Percentiles rank a stretch among this genome's conserved stretches.
phyloP scores from a whole-genome alignment of 2,888 invertebrate species.

The Troilus luridus region DNA sequence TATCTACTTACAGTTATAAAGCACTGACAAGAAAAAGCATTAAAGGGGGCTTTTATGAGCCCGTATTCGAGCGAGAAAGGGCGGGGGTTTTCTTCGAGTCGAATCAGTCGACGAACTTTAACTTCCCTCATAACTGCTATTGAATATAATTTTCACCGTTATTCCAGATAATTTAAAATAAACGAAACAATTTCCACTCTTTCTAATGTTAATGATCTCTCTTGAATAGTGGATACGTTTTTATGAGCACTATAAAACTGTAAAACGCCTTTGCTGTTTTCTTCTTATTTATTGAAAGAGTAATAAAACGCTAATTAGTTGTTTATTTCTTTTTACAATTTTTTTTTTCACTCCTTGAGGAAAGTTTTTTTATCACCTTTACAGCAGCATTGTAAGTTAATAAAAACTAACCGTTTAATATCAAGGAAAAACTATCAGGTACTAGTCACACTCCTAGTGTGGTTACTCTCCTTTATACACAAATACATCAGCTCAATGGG shows the following conservation, averaged over 20 bases:
- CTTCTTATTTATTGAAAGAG: too few species aligned
- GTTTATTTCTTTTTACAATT: too few species aligned
- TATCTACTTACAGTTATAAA: constrained; percentile 58
- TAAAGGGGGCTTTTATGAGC: constrained; percentile 56
- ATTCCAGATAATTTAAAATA: background rate
- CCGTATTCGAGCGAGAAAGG: constrained; percentile 26
- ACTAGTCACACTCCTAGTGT: too few species aligned
- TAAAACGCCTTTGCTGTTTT: too few species aligned
- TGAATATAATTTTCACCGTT: background rate
- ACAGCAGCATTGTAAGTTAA: too few species aligned
- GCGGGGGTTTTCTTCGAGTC: background rate
- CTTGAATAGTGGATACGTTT: background rate
- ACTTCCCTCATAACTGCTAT: constrained; percentile 47
- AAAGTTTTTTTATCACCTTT: too few species aligned
- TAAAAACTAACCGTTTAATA: too few species aligned
- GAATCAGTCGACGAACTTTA: constrained; percentile 18
- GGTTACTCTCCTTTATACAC: too few species aligned
- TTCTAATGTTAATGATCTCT: background rate
- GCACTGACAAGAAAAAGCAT: constrained; percentile 58
- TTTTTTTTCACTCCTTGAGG: too few species aligned
- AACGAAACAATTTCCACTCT: constrained; percentile 17
- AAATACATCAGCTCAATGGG: too few species aligned
- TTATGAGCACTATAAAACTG: background rate
- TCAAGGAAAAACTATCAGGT: too few species aligned
- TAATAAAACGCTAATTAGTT: too few species aligned